Evolutionary conservation across 2,113 vertebrate species (phyloP).

Genomic region (Ceuthmochares aereus): DNA sequence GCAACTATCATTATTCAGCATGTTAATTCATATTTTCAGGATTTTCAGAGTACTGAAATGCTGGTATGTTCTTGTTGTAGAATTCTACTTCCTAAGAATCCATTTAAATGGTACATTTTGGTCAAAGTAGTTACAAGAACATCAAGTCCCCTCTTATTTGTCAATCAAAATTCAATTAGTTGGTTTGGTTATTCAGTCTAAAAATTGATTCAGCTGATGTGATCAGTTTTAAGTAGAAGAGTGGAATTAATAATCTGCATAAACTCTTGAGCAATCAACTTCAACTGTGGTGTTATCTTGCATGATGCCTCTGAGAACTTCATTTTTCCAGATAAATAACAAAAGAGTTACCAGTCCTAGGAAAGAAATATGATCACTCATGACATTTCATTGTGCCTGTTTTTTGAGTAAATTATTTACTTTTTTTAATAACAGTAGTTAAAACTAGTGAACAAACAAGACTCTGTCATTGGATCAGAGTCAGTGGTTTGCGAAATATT

Average conservation of each 20-base stretch:
- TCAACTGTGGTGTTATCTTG: not conserved
- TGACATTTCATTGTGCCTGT: not conserved
- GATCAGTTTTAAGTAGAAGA: not conserved
- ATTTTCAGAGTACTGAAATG: not conserved
- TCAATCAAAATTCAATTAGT: not conserved
- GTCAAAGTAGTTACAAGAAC: not conserved
- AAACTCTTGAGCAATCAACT: not conserved
- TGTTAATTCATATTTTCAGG: not conserved
- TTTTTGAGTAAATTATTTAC: not conserved
- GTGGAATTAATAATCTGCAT: not conserved
- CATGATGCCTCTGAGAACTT: not conserved
- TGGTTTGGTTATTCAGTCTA: not conserved
- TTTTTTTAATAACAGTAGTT: not conserved
- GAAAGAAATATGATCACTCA: not conserved
- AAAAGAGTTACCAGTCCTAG: not conserved
- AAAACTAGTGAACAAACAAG: not conserved
- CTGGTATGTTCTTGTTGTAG: not conserved
- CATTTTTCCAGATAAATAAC: not conserved
- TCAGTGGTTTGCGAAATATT: not conserved
- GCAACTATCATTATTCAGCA: not conserved
- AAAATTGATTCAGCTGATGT: not conserved
- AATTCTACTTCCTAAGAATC: not conserved
- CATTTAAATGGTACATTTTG: not conserved
- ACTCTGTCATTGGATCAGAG: not conserved
- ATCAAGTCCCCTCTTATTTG: not conserved